These are phyloP conservation scores for Ciconia maguari DNA, from an alignment of 2,113 vertebrate genomes.

Conservation along the genomic window DNA sequence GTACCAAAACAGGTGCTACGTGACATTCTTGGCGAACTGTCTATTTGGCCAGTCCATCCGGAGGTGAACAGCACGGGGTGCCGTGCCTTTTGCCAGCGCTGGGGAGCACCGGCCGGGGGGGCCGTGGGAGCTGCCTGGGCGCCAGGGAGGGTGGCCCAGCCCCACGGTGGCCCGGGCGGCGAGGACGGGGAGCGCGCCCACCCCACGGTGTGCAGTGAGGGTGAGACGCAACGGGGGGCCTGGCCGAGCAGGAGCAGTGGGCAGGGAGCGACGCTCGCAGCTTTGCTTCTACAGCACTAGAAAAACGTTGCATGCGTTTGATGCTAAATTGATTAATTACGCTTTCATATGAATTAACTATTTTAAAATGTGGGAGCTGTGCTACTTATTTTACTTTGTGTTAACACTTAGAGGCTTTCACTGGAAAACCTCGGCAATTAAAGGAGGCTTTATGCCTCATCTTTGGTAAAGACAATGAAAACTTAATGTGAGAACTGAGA, in stretches of 20 bases:
- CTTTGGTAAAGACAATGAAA: background rate
- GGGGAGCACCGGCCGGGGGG: background rate
- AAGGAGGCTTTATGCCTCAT: background rate
- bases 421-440: background rate
- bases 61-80: background rate
- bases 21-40: rapidly evolving
- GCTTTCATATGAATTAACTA: rapidly evolving
- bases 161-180: rapidly evolving
- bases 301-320: rapidly evolving
- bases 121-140: rapidly evolving
- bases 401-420: background rate
- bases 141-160: background rate
- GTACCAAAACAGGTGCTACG: background rate
- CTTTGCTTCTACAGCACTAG: background rate
- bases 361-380: background rate
- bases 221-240: rapidly evolving
- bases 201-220: rapidly evolving
- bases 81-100: background rate
- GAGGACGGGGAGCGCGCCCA: rapidly evolving
- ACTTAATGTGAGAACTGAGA: background rate
- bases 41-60: rapidly evolving
- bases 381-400: rapidly evolving
- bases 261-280: rapidly evolving
- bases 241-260: rapidly evolving
- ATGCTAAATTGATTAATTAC: background rate